Percentiles rank a stretch among this genome's conserved stretches.
Evolutionary conservation across 2,113 vertebrate species (phyloP).

Genomic region (Carassius carassius): DNA sequence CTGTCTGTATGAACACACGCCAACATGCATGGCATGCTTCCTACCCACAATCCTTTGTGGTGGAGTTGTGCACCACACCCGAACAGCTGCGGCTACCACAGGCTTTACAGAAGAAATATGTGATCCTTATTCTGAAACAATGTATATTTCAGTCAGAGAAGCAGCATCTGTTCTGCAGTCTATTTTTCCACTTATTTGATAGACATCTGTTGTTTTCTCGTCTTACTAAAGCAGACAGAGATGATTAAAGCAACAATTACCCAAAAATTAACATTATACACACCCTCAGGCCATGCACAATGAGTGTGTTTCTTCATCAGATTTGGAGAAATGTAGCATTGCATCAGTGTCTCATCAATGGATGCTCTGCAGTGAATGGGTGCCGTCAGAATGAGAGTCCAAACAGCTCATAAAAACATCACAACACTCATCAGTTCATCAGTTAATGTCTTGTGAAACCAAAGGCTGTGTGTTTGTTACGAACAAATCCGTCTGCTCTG

Average conservation of each 20-base stretch:
- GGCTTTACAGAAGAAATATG: constrained; percentile 64
- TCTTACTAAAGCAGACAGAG: neutral
- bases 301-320: neutral
- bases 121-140: constrained; percentile 58
- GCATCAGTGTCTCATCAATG: no score
- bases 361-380: neutral
- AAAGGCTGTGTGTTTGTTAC: no score
- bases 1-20: constrained; percentile 27
- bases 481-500: no score
- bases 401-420: no score
- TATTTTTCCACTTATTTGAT: neutral
- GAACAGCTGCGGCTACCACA: constrained; percentile 57
- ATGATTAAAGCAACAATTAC: neutral
- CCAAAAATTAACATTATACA: neutral
- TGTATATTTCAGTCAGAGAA: constrained; percentile 71
- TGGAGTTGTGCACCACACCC: constrained; percentile 61
- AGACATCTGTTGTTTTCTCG: neutral
- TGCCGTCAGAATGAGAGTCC: neutral
- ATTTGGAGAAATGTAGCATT: no score
- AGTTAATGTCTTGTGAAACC: no score
- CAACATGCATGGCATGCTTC: neutral
- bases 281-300: neutral
- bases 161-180: constrained; percentile 63
- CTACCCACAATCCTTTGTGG: constrained; percentile 51
- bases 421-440: no score